phyloP scores from a whole-genome alignment of 2,888 invertebrate species.

The Mesorhabditis sp. region DNA sequence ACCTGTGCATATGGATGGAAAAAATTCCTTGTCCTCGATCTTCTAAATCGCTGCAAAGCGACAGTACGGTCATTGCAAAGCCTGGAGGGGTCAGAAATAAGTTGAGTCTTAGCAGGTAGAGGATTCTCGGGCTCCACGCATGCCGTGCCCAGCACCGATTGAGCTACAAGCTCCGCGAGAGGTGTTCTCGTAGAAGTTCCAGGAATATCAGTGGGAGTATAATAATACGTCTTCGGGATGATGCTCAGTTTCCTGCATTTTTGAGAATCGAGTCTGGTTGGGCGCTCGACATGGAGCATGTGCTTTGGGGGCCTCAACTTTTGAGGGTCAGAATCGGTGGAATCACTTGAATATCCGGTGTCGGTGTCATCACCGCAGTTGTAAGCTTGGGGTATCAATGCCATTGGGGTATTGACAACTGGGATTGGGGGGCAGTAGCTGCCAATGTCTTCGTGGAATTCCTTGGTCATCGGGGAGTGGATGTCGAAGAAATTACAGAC shows the following conservation, averaged over 20 bases:
- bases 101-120: constrained; percentile 22
- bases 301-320: background rate
- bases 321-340: background rate
- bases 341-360: constrained; percentile 2
- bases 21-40: constrained; percentile 32
- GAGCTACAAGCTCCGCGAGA: constrained; percentile 17
- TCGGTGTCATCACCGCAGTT: background rate
- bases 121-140: background rate
- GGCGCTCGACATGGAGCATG: background rate
- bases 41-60: constrained; percentile 25
- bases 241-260: background rate
- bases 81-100: constrained; percentile 25
- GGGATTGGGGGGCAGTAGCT: too few species aligned
- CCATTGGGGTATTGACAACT: too few species aligned
- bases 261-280: background rate
- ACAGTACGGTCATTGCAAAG: constrained; percentile 22
- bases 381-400: too few species aligned
- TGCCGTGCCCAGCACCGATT: constrained; percentile 10
- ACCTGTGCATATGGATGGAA: constrained; percentile 37
- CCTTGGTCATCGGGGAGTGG: too few species aligned
- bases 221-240: background rate
- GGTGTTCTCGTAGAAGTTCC: constrained; percentile 2
- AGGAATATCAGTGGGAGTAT: constrained; percentile 10
- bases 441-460: too few species aligned
- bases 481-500: too few species aligned